A percentile compares a stretch with the other conserved stretches of the same genome.
Evolutionary conservation across 2,888 invertebrate genomes (phyloP).

Genomic region (Ptychoptera contaminata): DNA sequence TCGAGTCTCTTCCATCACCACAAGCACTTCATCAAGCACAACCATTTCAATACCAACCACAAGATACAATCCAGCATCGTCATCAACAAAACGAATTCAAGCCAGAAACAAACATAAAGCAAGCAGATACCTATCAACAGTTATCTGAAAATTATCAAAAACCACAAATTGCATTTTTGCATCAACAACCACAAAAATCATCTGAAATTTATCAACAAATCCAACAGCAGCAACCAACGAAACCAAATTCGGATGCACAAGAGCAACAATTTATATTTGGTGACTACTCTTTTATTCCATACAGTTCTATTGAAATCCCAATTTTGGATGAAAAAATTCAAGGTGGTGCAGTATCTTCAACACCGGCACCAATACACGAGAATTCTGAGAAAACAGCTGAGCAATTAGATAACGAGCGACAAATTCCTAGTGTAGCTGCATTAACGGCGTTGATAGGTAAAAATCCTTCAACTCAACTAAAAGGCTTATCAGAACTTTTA

Average conservation of each 20-base stretch:
- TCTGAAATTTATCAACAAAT: background rate
- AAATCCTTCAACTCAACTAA: constrained; percentile 33
- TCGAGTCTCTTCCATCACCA: background rate
- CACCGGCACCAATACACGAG: too few relatives aligned
- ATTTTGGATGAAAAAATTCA: too few relatives aligned
- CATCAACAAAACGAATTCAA: background rate
- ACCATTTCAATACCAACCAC: background rate
- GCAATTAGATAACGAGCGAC: constrained; percentile 4
- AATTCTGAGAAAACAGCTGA: too few relatives aligned
- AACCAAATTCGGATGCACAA: background rate
- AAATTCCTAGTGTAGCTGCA: constrained; percentile 20
- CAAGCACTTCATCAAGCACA: background rate
- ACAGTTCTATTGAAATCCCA: too few relatives aligned
- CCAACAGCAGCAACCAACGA: background rate
- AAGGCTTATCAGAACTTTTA: constrained; percentile 34
- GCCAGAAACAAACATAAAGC: background rate
- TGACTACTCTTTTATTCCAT: too few relatives aligned
- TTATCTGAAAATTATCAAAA: constrained; percentile 3
- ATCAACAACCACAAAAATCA: background rate
- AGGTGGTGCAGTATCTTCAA: too few relatives aligned
- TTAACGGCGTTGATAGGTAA: constrained; percentile 34
- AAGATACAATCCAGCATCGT: background rate
- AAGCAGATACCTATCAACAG: constrained; percentile 2
- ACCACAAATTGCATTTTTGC: constrained; percentile 1
- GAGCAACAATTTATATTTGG: background rate